Evolutionary conservation across 2,113 vertebrate species (phyloP).

Genomic region (Trogon melanurus): DNA sequence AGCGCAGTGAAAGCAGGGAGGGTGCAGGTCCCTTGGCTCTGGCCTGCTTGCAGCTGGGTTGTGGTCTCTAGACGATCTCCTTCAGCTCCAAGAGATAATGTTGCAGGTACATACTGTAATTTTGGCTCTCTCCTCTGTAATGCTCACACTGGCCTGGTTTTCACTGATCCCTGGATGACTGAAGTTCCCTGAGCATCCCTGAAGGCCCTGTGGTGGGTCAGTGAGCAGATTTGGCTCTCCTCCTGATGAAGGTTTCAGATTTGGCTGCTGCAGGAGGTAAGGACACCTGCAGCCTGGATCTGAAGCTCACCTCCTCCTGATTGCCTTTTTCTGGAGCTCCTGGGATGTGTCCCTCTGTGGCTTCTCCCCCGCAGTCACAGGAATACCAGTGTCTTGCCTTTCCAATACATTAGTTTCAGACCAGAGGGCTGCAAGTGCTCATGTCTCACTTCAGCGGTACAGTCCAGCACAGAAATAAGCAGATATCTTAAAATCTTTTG

Average conservation of each 20-base stretch:
- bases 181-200: not conserved
- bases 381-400: not conserved
- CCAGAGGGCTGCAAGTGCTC: not conserved
- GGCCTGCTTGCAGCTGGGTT: not conserved
- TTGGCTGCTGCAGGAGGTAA: not conserved
- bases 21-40: not conserved
- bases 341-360: rapidly evolving
- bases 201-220: rapidly evolving
- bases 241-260: not conserved
- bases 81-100: not conserved
- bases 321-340: not conserved
- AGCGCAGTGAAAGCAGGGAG: not conserved
- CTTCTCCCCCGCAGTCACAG: not conserved
- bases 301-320: not conserved
- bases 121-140: not conserved
- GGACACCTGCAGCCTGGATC: not conserved
- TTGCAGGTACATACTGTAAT: not conserved
- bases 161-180: not conserved
- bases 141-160: not conserved
- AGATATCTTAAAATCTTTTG: not conserved
- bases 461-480: not conserved
- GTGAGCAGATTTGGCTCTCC: rapidly evolving
- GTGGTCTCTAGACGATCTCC: not conserved
- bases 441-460: not conserved
- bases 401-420: not conserved